These are phyloP conservation scores for Hermetia illucens DNA, from an alignment of 1,140 invertebrate species.

Conservation along the genomic window DNA sequence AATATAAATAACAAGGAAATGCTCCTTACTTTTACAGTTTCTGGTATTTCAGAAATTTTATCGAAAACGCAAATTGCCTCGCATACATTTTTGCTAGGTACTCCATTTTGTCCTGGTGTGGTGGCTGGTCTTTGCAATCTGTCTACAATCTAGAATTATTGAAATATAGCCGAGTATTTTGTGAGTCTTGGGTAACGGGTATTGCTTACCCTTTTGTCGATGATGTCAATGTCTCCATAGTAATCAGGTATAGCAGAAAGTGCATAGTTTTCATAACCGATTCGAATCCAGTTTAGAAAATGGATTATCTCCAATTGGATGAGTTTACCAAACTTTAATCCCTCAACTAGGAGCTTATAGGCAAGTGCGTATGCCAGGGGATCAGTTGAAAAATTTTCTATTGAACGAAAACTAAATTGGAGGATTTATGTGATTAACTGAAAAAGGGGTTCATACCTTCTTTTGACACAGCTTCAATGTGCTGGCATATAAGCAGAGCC, in stretches of 20 bases:
- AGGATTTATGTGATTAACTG: too few species aligned
- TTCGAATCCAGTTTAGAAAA: slow-evolving; percentile 17
- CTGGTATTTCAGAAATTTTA: too few species aligned
- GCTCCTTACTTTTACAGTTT: too few species aligned
- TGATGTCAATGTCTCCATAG: too few species aligned
- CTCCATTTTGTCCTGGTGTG: too few species aligned
- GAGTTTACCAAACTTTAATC: slow-evolving; percentile 9
- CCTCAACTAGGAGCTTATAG: slow-evolving; percentile 17
- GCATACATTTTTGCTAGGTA: too few species aligned
- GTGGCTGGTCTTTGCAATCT: too few species aligned
- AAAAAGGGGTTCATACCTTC: background rate
- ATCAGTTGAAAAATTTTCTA: slow-evolving; percentile 7
- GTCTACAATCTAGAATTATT: too few species aligned
- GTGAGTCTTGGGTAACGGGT: too few species aligned
- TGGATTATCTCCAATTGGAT: slow-evolving; percentile 14
- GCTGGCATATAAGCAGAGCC: slow-evolving; percentile 20
- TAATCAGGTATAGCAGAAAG: slow-evolving; percentile 13
- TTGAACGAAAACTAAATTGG: background rate
- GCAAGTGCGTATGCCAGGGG: slow-evolving; percentile 20
- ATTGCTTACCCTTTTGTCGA: slow-evolving; percentile 11
- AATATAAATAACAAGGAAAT: too few species aligned
- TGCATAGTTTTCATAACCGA: slow-evolving; percentile 15
- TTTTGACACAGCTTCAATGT: slow-evolving; percentile 10
- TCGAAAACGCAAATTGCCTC: too few species aligned
- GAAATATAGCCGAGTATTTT: too few species aligned